Evolutionary conservation across 2,113 vertebrate genomes (phyloP).

Genomic region (Neodon shergylaensis): DNA sequence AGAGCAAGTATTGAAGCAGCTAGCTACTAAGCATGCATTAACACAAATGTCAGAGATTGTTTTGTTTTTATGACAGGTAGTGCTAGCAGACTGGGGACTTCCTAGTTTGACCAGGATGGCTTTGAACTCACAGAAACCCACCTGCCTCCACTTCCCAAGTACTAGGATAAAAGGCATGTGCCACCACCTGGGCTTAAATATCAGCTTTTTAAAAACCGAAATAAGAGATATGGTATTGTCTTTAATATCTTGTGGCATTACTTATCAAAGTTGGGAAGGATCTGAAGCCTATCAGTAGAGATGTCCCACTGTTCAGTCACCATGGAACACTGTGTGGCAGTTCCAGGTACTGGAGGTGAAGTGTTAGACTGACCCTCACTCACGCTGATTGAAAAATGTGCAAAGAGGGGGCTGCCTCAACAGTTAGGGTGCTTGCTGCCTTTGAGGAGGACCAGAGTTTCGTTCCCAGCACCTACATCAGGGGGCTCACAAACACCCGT

Average conservation of each 20-base stretch:
- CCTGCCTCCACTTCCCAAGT: background rate
- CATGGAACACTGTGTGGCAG: background rate
- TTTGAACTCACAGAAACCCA: background rate
- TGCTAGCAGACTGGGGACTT: background rate
- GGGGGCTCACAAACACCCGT: background rate
- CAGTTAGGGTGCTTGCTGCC: background rate
- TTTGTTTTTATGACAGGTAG: background rate
- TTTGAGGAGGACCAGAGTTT: background rate
- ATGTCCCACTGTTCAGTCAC: background rate
- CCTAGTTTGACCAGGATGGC: background rate
- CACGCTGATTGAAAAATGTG: background rate
- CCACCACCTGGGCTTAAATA: background rate
- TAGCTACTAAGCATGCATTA: background rate
- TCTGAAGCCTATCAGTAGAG: background rate
- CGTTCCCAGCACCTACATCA: background rate
- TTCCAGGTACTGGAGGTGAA: background rate
- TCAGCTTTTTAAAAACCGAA: slow-evolving; percentile 14
- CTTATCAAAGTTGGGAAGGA: background rate
- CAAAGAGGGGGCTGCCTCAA: no score
- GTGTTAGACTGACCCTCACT: background rate
- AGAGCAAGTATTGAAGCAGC: background rate
- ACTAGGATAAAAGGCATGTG: background rate
- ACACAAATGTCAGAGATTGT: background rate
- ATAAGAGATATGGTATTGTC: background rate
- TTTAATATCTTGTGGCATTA: background rate